These are phyloP conservation scores for Corythornis cristatus DNA, from an alignment of 2,113 vertebrate genomes.

Conservation along the genomic window DNA sequence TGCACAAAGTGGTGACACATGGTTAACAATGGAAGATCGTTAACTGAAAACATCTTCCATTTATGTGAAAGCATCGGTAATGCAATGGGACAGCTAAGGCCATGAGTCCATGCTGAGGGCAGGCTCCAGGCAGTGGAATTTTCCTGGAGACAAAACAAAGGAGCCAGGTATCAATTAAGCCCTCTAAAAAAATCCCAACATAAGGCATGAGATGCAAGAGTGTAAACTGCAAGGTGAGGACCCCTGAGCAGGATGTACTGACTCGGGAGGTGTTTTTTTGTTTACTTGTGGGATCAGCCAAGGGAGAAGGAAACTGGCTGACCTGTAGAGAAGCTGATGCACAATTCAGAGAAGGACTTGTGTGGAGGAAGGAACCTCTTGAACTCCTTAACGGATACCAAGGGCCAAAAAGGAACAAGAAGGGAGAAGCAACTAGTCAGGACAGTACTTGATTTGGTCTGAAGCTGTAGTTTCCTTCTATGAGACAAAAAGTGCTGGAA, in stretches of 20 bases:
- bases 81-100: background rate
- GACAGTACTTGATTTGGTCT: background rate
- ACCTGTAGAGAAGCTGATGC: background rate
- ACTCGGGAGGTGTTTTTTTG: background rate
- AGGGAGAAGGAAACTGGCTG: background rate
- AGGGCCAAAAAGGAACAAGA: background rate
- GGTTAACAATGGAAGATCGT: slow-evolving; percentile 48
- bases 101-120: background rate
- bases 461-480: background rate
- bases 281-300: background rate
- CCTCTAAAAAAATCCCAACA: background rate
- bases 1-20: background rate
- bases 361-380: background rate
- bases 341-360: background rate
- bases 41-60: slow-evolving; percentile 34
- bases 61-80: background rate
- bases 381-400: background rate
- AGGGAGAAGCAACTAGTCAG: background rate
- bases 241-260: background rate
- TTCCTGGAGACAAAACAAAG: slow-evolving; percentile 2
- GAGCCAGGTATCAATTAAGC: background rate
- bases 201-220: background rate
- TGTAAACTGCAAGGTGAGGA: slow-evolving; percentile 3
- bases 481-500: background rate
- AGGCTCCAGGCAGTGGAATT: slow-evolving; percentile 28